Base-by-base conservation (phyloP, 2,888 invertebrate genomes). In the Perdita meconis region DNA sequence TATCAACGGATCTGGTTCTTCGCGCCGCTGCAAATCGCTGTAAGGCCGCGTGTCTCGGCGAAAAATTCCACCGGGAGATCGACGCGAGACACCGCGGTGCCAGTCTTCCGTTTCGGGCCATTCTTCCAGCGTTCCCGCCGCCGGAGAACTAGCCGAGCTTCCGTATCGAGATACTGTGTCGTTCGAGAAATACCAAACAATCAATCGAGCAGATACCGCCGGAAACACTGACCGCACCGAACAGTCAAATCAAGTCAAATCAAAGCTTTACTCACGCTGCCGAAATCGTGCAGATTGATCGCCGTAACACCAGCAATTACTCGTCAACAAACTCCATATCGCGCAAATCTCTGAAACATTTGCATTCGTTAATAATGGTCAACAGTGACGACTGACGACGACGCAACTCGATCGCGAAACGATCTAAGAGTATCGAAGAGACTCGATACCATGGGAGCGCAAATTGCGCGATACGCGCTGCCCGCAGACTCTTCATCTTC, bases 1-100 rank as follows among this genome's bases (percentile, higher is more conserved):
- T 63, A 92, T 89, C 68, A 94, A 87, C 0, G 94, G 90, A 63
- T 92, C 92, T 4, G 82, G 79, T n/a, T 82, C 40, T 10, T 59
- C 65, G n/a, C 72, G 84, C 82, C 82, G 72, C 3, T 84, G 71
- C 63, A 88, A 78, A 6, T 90, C 89, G n/a, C 86, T 77, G 34
- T 86, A 88, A 0, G 89, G 89, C 0, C 83, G 81, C 19, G 86
- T 87, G 26, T 92, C 90, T 8, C 90, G 79, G 6, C 91, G 89
- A 50, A 85, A 82, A 0, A 87, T 56, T 2, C 85, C 80, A 4
- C 86, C 86, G 36, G 85, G 56, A 8, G 77, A 70, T 65, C 79
- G 69, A 50, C 82, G 26, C 42, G 85, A 79, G 13, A 85, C 88
- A 19, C 79, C 80, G 40, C 53, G 12, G 22, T n/a, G 50, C 88